Conservation (phyloP, 2,888 invertebrate genomes). For the Pyrochroa serraticornis region DNA sequence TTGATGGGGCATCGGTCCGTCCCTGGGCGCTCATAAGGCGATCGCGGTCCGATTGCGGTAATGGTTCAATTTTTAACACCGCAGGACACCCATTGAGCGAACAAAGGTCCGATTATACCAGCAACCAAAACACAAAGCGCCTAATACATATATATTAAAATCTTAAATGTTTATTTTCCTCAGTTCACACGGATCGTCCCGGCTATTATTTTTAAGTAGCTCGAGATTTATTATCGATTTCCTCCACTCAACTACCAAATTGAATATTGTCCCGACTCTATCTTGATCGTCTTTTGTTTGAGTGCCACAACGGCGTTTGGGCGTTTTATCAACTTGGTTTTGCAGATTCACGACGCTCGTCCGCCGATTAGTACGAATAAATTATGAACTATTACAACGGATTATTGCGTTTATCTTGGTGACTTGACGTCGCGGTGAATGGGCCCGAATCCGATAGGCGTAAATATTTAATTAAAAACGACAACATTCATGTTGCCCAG, state of each 20-base stretch:
- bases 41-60: conserved; percentile 54
- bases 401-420: no score
- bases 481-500: no score
- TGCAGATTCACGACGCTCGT: no score
- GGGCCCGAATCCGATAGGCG: no score
- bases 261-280: conserved; percentile 31
- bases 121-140: conserved; percentile 54
- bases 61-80: conserved; percentile 60
- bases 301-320: not conserved
- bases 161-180: conserved; percentile 56
- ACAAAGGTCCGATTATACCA: conserved; percentile 56
- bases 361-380: no score
- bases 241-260: conserved; percentile 39
- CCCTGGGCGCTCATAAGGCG: conserved; percentile 22
- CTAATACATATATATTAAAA: conserved; percentile 59
- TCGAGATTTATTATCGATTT: conserved; percentile 48
- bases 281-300: conserved; percentile 15
- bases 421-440: no score
- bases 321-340: no score
- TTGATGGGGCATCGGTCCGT: no score
- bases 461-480: no score
- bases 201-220: conserved; percentile 47
- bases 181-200: conserved; percentile 48
- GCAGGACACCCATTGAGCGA: conserved; percentile 58
- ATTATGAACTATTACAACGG: no score